Evolutionary conservation across 2,797 vertebrate species (phyloP), one percentile per base, ranked within the genome.

Genomic region (Gymnoscopelus microlampas): DNA sequence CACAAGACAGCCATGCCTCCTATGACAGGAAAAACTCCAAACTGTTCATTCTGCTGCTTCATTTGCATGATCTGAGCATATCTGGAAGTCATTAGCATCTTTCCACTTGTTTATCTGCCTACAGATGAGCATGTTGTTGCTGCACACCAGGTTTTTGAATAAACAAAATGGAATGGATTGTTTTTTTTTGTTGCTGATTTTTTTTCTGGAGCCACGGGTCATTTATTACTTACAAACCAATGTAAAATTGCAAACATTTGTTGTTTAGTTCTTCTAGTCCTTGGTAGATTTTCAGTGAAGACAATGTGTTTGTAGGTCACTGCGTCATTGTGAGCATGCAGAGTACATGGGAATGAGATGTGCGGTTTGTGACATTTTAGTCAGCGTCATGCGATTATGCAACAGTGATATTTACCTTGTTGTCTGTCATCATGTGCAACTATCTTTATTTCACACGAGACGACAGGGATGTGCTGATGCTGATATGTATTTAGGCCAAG

Each of bases 21-120:
- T 66, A 71, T 83, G 84, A 91, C 85, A 72, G 79, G 59, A 70
- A 87, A 56, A 87, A 83, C 83, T 83, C 86, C 80, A 79, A 80
- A 78, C 83, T 79, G 79, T 85, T 70, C 49, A 66, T 78, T 78
- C 72, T 60, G 63, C 68, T 56, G 76, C 76, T 81, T 87, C 73
- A 82, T 89, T 88, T 91, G 67, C 85, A 85, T 86, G 71, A 80
- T 87, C 60, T 79, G 78, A 81, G 65, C 66, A 53, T 74, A 86
- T 86, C 78, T 87, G 85, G 71, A 85, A 82, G 80, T 83, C 79
- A 83, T 88, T 89, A 90, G 77, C 80, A 81, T 88, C 80, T 84
- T 80, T 85, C 76, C 79, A 85, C 83, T 88, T 86, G 84, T 91
- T 89, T 87, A 71, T 87, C 74, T 78, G 76, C 78, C 66, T 57